Percentiles rank a stretch among this genome's conserved stretches.
Evolutionary conservation across 1,140 invertebrate genomes (phyloP).

Genomic region (Sycophaga agraensis): DNA sequence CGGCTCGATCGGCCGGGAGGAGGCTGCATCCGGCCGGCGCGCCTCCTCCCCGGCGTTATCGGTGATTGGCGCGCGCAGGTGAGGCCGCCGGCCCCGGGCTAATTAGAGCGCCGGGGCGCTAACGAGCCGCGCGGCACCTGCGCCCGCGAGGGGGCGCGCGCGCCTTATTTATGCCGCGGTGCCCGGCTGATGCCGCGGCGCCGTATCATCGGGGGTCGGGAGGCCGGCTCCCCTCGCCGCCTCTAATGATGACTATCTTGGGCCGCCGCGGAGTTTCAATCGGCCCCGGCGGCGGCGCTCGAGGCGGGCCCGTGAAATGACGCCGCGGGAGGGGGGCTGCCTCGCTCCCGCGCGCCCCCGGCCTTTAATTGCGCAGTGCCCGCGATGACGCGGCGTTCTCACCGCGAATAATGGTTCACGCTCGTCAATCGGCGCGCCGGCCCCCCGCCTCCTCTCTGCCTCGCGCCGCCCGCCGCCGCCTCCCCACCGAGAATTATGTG

Average conservation of each 20-base stretch:
- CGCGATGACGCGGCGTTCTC: slow-evolving; percentile 14
- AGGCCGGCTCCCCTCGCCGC: too few relatives aligned
- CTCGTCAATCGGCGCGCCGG: too few relatives aligned
- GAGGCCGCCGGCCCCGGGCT: too few relatives aligned
- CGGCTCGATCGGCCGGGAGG: neutral
- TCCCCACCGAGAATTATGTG: slow-evolving; percentile 14
- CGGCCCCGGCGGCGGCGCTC: neutral
- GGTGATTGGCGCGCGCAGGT: too few relatives aligned
- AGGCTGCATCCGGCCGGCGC: neutral
- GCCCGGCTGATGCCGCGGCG: too few relatives aligned
- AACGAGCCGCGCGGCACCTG: neutral
- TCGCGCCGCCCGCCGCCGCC: neutral
- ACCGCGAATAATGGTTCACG: slow-evolving; percentile 3
- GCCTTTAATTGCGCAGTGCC: slow-evolving; percentile 13
- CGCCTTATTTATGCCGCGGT: too few relatives aligned
- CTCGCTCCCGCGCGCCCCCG: too few relatives aligned
- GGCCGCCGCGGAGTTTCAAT: slow-evolving; percentile 7
- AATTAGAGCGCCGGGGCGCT: neutral
- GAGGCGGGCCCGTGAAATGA: neutral
- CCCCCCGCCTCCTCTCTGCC: neutral
- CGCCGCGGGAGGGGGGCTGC: neutral
- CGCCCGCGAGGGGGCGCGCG: too few relatives aligned
- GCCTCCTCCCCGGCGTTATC: too few relatives aligned
- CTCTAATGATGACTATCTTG: slow-evolving; percentile 15
- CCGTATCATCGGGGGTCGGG: too few relatives aligned